phyloP scores from a whole-genome alignment of 1,140 invertebrate species.

The Copidosoma floridanum region DNA sequence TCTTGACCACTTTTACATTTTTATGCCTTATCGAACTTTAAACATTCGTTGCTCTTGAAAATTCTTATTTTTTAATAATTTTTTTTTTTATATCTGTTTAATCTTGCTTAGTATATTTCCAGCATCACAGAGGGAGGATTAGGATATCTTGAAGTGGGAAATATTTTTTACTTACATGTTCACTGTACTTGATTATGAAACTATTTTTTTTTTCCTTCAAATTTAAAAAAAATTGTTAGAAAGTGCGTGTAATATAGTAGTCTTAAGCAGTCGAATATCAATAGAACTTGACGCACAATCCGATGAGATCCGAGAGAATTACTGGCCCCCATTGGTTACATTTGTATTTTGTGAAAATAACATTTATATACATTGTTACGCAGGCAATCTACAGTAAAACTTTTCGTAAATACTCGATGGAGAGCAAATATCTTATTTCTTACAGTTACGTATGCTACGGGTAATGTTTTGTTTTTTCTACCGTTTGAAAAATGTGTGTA shows the following conservation, averaged over 20 bases:
- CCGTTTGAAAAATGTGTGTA: not conserved
- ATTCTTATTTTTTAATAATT: too few species aligned
- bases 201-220: too few species aligned
- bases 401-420: not conserved
- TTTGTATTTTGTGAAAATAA: slow-evolving; percentile 12
- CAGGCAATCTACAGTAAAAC: slow-evolving; percentile 8
- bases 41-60: not conserved
- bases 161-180: too few species aligned
- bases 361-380: slow-evolving; percentile 29
- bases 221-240: too few species aligned
- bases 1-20: not conserved
- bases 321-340: slow-evolving; percentile 53
- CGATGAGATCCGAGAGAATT: slow-evolving; percentile 57
- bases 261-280: not conserved
- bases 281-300: slow-evolving; percentile 39
- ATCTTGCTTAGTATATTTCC: too few species aligned
- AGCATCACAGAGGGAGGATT: too few species aligned
- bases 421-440: slow-evolving; percentile 7
- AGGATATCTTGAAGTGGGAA: too few species aligned
- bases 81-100: too few species aligned
- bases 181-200: too few species aligned
- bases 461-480: not conserved
- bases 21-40: not conserved
- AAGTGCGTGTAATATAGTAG: too few species aligned
- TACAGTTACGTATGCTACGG: not conserved